Evolutionary conservation across 2,888 invertebrate genomes (phyloP), one percentile per base, ranked within the genome.

Genomic region (Fragum fragum): DNA sequence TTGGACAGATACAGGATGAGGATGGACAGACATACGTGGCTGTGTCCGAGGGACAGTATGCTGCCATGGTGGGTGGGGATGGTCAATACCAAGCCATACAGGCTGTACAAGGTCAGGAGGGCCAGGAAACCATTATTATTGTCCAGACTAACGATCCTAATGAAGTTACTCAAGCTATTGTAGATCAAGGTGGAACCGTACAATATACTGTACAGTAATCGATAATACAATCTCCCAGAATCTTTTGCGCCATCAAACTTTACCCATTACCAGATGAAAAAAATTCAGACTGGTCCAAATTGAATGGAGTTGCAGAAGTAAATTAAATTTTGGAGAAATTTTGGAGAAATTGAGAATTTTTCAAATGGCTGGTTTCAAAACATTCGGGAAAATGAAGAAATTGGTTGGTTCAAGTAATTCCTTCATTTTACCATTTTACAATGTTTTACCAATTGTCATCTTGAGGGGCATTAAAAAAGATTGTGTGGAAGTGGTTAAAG

Each of bases 61-160:
- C 85, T 52, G 88, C 90, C 16, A 90, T 92, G 52, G 90, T 91
- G 42, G 90, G 89, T 14, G 86, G 85, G 53, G 92, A 91, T 79
- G 87, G 90, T 18, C 91, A 92, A 70, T 87, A 91, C 52, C 92
- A 92, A 83, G 89, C 91, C 6, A 88, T 91, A 59, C 92, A 92
- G 73, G 91, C 92, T 3, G 83, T 92, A 11, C 92, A 91, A 76
- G 91, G 90, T 21, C 88, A 89, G 52, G 88, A 90, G 14, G 92
- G 91, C 1, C 91, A 92, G 81, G 92, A 93, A 83, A 92, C 92
- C 7, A 92, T 92, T 73, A 92, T 92, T 75, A 92, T 92, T 78
- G 92, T 92, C 3, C 92, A 92, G 81, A 91, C 92, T 18, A 91
- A 90, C 39, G 92, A 92, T 63, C 89, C 90, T 21, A 88, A 87